Conservation (phyloP, 92 coral and sea anemone species). For the Parazoanthus swiftii region DNA sequence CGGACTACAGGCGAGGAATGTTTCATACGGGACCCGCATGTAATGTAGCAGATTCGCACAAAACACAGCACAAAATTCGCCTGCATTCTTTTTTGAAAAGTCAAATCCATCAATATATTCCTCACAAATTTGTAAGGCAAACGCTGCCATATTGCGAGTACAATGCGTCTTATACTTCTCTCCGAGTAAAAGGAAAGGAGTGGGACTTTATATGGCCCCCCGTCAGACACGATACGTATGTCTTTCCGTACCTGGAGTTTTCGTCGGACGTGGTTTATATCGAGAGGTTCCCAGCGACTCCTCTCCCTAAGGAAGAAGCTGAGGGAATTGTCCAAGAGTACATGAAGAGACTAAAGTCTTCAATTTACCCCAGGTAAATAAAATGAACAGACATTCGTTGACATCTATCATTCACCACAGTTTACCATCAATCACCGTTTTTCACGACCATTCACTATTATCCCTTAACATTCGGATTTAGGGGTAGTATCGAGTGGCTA, state of each 20-base stretch:
- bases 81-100: background rate
- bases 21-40: conserved; percentile 8
- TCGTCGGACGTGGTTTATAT: background rate
- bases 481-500: too few species aligned
- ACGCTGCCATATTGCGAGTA: conserved; percentile 13
- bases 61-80: background rate
- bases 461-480: too few species aligned
- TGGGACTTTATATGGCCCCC: conserved; percentile 26
- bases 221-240: conserved; percentile 4
- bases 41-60: background rate
- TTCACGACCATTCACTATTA: too few species aligned
- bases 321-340: conserved; percentile 27
- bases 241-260: conserved; percentile 1
- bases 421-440: too few species aligned
- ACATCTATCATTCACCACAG: too few species aligned
- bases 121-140: background rate
- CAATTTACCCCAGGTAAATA: background rate
- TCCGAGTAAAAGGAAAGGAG: background rate
- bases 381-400: too few species aligned
- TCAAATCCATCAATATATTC: background rate
- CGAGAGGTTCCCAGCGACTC: conserved; percentile 19
- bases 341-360: conserved; percentile 28
- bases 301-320: conserved; percentile 44
- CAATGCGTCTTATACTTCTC: conserved; percentile 3
- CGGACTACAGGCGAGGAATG: background rate